phyloP scores from a whole-genome alignment of 1,140 invertebrate genomes.

The Pantala flavescens region DNA sequence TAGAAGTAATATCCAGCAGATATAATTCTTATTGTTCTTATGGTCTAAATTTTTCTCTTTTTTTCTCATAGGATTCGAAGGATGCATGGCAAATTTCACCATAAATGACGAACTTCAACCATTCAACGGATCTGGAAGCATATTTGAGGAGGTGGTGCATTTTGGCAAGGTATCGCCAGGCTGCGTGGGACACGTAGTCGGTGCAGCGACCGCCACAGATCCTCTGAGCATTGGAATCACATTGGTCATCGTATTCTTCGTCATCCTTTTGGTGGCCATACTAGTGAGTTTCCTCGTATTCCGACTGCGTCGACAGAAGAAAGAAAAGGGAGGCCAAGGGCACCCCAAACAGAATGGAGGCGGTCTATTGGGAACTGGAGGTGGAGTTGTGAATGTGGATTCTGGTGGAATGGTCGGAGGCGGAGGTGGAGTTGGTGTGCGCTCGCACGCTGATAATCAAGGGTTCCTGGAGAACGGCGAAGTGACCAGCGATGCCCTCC shows the following conservation, averaged over 20 bases:
- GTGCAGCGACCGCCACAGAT: constrained; percentile 63
- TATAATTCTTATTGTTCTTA: too few relatives aligned
- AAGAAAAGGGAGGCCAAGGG: constrained; percentile 59
- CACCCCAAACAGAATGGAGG: constrained; percentile 51
- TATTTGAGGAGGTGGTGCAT: constrained; percentile 56
- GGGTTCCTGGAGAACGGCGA: constrained; percentile 55
- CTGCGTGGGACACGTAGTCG: constrained; percentile 57
- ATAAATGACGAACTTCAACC: constrained; percentile 83
- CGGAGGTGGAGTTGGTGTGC: constrained; percentile 15
- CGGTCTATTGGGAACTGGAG: constrained; percentile 6
- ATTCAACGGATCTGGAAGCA: constrained; percentile 71
- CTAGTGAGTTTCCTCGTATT: constrained; percentile 83
- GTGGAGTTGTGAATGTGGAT: constrained; percentile 39
- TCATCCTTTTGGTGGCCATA: constrained; percentile 77
- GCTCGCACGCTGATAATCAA: neutral
- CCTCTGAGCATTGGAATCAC: constrained; percentile 83
- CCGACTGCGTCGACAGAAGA: constrained; percentile 67
- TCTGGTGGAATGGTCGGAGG: constrained; percentile 38
- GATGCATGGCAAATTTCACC: constrained; percentile 80
- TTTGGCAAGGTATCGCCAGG: constrained; percentile 58
- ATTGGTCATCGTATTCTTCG: constrained; percentile 87
- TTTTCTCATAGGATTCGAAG: constrained; percentile 56
- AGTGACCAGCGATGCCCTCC: constrained; percentile 40
- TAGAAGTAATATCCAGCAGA: too few relatives aligned
- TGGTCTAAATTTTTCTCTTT: neutral